A percentile compares a stretch with the other conserved stretches of the same genome.
These are phyloP conservation scores for Paramormyrops hopkinsi DNA, from an alignment of 2,797 vertebrate genomes.

Conservation along the genomic window DNA sequence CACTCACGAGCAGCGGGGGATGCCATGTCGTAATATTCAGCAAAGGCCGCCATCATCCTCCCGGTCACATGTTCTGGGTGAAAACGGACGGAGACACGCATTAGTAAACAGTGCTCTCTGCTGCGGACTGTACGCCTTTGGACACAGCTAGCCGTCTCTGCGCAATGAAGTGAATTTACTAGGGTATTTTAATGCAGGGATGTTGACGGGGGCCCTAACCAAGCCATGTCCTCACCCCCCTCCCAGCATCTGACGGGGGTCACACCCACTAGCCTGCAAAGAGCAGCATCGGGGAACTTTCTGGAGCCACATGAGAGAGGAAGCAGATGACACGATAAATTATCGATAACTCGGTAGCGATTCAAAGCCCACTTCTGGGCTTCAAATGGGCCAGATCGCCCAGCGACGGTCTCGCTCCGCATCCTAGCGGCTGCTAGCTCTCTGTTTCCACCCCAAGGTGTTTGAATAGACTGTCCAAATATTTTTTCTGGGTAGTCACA, in stretches of 20 bases:
- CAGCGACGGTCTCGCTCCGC: constrained; percentile 64
- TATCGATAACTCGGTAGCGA: constrained; percentile 73
- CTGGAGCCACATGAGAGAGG: constrained; percentile 61
- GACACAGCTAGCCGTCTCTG: constrained; percentile 47
- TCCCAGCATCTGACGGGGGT: background rate
- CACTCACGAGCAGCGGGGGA: constrained; percentile 13
- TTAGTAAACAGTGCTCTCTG: background rate
- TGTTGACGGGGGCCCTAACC: background rate
- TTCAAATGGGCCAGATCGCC: constrained; percentile 55
- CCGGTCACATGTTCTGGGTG: background rate
- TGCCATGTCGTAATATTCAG: constrained; percentile 23
- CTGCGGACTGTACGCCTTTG: constrained; percentile 59
- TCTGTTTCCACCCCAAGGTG: constrained; percentile 67
- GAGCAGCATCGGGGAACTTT: constrained; percentile 61
- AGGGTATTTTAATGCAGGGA: background rate
- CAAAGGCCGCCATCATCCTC: background rate
- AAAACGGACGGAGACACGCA: background rate
- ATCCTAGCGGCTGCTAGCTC: constrained; percentile 77
- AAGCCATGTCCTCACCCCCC: background rate
- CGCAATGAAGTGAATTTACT: constrained; percentile 47
- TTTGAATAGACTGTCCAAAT: constrained; percentile 79
- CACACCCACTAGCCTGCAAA: constrained; percentile 54
- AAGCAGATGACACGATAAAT: constrained; percentile 80
- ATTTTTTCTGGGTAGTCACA: constrained; percentile 68
- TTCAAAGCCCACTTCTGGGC: constrained; percentile 74